Percentiles rank a stretch among this genome's conserved stretches.
Conservation (phyloP, 2,113 vertebrate species). For the Rostratula benghalensis region DNA sequence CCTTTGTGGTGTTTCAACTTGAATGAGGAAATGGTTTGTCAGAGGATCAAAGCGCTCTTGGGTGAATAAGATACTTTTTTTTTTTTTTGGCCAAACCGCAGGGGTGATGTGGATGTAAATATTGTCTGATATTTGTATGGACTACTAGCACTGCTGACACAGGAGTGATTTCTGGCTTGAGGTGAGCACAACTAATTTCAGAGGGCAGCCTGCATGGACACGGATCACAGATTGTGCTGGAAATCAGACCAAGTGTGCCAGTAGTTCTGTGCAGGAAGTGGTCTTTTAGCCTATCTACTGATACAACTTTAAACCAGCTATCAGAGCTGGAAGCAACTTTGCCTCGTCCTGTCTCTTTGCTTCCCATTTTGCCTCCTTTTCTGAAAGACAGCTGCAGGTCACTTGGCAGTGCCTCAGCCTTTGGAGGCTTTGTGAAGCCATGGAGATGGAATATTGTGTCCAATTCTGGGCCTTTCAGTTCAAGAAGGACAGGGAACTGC, state of each 20-base stretch:
- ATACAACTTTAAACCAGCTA: background rate
- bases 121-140: constrained; percentile 7
- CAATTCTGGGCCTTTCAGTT: too few relatives aligned
- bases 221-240: background rate
- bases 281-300: background rate
- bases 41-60: constrained; percentile 76
- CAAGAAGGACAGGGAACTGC: too few relatives aligned
- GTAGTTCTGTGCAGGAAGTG: background rate
- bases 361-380: background rate
- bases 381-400: background rate
- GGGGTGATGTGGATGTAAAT: constrained; percentile 49
- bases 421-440: background rate
- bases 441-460: background rate
- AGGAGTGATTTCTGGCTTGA: background rate
- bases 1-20: constrained; percentile 69
- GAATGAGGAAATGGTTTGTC: constrained; percentile 76
- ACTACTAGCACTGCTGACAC: background rate
- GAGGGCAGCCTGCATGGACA: background rate
- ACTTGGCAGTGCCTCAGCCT: background rate
- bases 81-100: constrained; percentile 37
- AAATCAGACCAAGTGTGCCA: background rate
- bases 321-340: background rate
- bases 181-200: background rate
- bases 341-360: background rate
- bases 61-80: constrained; percentile 31